Evolutionary conservation across 2,113 vertebrate species (phyloP).

Genomic region (Nothocercus julius): DNA sequence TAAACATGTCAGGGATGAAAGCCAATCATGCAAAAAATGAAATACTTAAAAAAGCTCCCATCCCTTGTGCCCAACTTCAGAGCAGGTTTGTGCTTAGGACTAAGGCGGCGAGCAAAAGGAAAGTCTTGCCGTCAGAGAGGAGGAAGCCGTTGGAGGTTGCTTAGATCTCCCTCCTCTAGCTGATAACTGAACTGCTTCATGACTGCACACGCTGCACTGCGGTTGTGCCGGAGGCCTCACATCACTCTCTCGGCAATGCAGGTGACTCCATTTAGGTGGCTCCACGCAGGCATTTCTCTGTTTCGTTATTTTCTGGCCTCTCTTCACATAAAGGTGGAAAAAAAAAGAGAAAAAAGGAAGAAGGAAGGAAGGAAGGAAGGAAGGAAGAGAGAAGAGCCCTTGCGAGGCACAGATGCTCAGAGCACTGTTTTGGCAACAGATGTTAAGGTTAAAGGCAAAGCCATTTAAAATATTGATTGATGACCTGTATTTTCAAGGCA

Average conservation of each 20-base stretch:
- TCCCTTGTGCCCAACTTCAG: slow-evolving; percentile 68
- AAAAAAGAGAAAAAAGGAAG: not conserved
- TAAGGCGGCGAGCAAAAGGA: slow-evolving; percentile 64
- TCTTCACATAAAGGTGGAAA: not conserved
- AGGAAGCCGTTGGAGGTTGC: slow-evolving; percentile 10
- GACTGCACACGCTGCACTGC: not conserved
- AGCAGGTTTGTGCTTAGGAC: slow-evolving; percentile 72
- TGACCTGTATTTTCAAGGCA: slow-evolving; percentile 79
- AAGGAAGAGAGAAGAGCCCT: not conserved
- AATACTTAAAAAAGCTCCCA: slow-evolving; percentile 63
- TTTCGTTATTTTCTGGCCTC: slow-evolving; percentile 27
- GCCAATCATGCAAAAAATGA: slow-evolving; percentile 64
- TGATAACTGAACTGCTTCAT: not conserved
- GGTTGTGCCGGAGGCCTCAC: not conserved
- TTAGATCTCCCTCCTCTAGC: not conserved
- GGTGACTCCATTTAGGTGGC: not conserved
- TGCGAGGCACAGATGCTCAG: slow-evolving; percentile 33
- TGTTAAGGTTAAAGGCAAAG: slow-evolving; percentile 88
- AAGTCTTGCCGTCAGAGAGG: slow-evolving; percentile 33
- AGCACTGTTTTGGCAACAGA: slow-evolving; percentile 81
- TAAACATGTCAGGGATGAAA: slow-evolving; percentile 73
- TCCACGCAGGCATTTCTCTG: not conserved
- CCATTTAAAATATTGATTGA: slow-evolving; percentile 83
- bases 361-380: too few species aligned
- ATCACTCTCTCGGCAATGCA: not conserved